These are phyloP conservation scores for Saxidomus purpurata DNA, from an alignment of 1,140 invertebrate genomes.

Conservation along the genomic window DNA sequence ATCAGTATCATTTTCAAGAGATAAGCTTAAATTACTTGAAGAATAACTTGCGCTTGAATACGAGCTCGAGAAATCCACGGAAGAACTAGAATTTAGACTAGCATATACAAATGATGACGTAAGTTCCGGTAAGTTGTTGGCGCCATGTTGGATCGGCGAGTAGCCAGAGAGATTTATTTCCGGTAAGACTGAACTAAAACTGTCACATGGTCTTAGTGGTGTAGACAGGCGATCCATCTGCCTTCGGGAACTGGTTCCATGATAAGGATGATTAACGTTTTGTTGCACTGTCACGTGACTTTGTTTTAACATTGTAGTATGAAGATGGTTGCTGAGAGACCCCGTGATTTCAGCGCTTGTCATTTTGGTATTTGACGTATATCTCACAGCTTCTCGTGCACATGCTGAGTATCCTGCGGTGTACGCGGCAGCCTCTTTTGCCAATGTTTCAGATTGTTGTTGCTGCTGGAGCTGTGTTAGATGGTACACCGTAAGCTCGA, in stretches of 20 bases:
- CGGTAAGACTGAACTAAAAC: background rate
- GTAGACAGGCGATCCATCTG: background rate
- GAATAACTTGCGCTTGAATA: background rate
- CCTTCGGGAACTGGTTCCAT: background rate
- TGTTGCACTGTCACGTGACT: background rate
- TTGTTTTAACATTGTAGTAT: background rate
- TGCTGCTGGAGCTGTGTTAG: conserved; percentile 37
- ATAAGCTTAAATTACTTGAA: background rate
- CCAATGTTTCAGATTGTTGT: conserved; percentile 3
- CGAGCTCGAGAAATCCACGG: background rate
- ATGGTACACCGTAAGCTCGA: conserved; percentile 40
- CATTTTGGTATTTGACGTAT: background rate
- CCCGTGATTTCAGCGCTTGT: background rate
- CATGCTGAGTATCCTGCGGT: conserved; percentile 9
- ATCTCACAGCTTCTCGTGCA: conserved; percentile 26
- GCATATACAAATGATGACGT: background rate
- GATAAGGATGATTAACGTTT: background rate
- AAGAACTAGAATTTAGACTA: background rate
- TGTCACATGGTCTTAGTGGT: conserved; percentile 1
- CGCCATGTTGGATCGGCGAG: conserved; percentile 5
- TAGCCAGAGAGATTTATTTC: background rate
- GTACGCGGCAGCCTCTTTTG: background rate
- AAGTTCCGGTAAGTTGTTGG: background rate
- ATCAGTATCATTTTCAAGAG: background rate
- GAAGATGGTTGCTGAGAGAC: conserved; percentile 24